These are phyloP conservation scores for Ennomos quercinarius DNA, from an alignment of 2,888 invertebrate genomes.

Conservation along the genomic window DNA sequence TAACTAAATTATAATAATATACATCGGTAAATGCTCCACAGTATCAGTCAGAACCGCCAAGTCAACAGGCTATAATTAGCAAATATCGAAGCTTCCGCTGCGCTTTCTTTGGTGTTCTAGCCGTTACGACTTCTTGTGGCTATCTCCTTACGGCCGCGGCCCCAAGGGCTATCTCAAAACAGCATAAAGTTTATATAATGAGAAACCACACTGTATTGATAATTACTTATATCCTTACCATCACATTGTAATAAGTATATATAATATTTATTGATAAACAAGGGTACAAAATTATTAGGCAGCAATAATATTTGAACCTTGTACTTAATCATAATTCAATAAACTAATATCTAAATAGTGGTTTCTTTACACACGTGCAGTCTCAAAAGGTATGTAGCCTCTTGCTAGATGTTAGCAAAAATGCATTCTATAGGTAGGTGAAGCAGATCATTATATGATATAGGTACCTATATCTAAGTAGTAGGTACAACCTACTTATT, in stretches of 20 bases:
- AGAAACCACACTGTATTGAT: constrained; percentile 14
- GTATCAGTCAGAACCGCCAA: constrained; percentile 52
- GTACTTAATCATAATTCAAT: constrained; percentile 30
- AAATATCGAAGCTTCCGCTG: constrained; percentile 29
- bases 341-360: constrained; percentile 28
- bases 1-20: constrained; percentile 35
- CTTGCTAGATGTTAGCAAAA: constrained; percentile 41
- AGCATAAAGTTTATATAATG: constrained; percentile 46
- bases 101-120: constrained; percentile 83
- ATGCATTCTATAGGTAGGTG: neutral
- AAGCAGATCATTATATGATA: too few relatives aligned
- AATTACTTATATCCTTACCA: constrained; percentile 1
- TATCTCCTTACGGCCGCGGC: constrained; percentile 16
- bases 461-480: too few relatives aligned
- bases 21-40: constrained; percentile 50
- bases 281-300: constrained; percentile 1
- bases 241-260: neutral
- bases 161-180: constrained; percentile 45
- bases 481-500: too few relatives aligned
- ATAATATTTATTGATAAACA: constrained; percentile 40
- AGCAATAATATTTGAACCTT: constrained; percentile 41
- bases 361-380: constrained; percentile 36
- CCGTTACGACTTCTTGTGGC: constrained; percentile 66
- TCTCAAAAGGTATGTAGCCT: constrained; percentile 52
- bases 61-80: constrained; percentile 50